These are phyloP conservation scores for Ivindomyrus marchei DNA, from an alignment of 2,113 vertebrate genomes.

Conservation along the genomic window DNA sequence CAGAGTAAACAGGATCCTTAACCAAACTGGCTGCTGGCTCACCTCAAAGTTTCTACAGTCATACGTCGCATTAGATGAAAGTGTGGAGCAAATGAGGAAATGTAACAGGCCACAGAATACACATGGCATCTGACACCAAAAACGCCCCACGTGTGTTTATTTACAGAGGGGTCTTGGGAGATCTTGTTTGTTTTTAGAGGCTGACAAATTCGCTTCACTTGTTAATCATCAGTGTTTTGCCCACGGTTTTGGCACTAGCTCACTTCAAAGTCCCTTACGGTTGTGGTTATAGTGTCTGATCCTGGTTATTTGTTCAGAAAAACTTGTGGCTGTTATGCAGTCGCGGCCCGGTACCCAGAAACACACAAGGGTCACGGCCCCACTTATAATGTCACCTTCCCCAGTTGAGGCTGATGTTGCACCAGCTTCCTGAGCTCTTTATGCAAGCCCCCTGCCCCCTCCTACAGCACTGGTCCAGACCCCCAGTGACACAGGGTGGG, in stretches of 20 bases:
- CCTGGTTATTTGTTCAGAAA: background rate
- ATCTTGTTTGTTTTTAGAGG: background rate
- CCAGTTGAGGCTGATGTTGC: background rate
- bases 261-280: background rate
- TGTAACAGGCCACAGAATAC: background rate
- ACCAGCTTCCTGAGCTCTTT: background rate
- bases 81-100: background rate
- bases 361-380: background rate
- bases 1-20: background rate
- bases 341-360: background rate
- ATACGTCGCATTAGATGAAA: background rate
- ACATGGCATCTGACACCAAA: background rate
- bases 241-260: background rate
- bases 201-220: background rate
- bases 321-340: background rate
- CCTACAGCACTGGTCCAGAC: background rate
- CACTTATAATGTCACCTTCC: background rate
- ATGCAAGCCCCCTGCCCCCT: background rate
- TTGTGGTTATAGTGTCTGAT: background rate
- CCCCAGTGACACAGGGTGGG: background rate
- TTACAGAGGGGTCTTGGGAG: background rate
- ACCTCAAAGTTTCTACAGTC: background rate
- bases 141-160: background rate
- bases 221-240: background rate
- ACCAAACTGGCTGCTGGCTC: background rate